Percentiles rank a stretch among this genome's conserved stretches.
These are phyloP conservation scores for Mixornis gularis DNA, from an alignment of 2,113 vertebrate species.

Conservation along the genomic window DNA sequence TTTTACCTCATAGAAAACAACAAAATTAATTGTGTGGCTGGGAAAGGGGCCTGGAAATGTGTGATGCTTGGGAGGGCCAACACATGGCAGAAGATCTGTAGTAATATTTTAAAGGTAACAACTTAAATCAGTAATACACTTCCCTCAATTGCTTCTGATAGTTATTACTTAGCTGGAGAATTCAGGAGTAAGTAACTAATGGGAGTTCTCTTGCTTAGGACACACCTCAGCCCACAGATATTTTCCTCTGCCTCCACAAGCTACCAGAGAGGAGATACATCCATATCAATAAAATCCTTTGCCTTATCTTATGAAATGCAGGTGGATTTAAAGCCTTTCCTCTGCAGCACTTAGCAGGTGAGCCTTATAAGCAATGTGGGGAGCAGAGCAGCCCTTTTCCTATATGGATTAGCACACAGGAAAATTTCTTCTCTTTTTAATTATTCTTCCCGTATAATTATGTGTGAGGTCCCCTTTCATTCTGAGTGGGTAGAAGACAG, in stretches of 20 bases:
- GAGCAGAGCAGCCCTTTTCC: neutral
- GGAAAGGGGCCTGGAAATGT: neutral
- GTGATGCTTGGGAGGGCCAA: neutral
- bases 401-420: rapidly evolving
- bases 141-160: neutral
- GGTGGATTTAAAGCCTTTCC: neutral
- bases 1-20: neutral
- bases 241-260: neutral
- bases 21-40: neutral
- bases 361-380: neutral
- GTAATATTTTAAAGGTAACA: neutral
- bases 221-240: neutral
- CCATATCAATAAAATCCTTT: neutral
- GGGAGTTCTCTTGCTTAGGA: neutral
- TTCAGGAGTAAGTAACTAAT: neutral
- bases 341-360: neutral
- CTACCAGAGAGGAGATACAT: neutral
- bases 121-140: neutral
- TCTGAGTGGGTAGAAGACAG: neutral
- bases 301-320: neutral
- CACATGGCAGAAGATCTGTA: neutral
- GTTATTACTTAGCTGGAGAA: neutral
- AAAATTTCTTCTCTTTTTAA: neutral
- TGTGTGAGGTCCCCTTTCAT: neutral
- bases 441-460: neutral